Evolutionary conservation across 2,888 invertebrate species (phyloP).

Genomic region (Scelioninae gen. 1): DNA sequence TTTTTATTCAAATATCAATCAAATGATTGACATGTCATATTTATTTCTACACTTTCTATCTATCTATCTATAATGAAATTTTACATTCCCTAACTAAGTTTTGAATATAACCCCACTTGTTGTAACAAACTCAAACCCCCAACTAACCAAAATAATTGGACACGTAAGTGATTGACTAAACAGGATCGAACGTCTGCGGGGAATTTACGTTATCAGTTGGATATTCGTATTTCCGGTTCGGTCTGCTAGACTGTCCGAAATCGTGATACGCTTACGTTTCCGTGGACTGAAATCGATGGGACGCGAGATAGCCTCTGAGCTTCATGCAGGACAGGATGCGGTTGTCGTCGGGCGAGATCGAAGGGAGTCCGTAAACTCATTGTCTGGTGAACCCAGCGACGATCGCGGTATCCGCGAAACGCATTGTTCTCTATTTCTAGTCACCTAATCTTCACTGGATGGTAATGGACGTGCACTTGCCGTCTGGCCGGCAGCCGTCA

Average conservation of each 20-base stretch:
- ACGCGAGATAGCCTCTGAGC: slow-evolving; percentile 78
- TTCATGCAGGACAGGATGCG: slow-evolving; percentile 76
- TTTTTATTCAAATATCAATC: no score
- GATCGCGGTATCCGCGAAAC: slow-evolving; percentile 71
- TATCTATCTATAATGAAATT: no score
- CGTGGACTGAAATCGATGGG: slow-evolving; percentile 74
- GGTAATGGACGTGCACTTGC: slow-evolving; percentile 50
- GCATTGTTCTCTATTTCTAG: slow-evolving; percentile 71
- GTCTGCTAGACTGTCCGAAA: slow-evolving; percentile 62
- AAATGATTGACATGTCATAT: no score
- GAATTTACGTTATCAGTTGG: slow-evolving; percentile 60
- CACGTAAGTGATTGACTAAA: slow-evolving; percentile 35
- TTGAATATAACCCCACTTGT: no score
- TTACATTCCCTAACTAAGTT: no score
- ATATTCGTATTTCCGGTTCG: slow-evolving; percentile 67
- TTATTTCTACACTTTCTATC: no score
- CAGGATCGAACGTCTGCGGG: slow-evolving; percentile 38
- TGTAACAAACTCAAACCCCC: no score
- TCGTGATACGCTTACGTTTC: slow-evolving; percentile 68
- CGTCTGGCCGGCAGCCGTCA: slow-evolving; percentile 55
- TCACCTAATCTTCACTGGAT: slow-evolving; percentile 64
- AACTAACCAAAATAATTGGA: neutral
- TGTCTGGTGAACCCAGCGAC: slow-evolving; percentile 64
- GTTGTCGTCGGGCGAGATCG: slow-evolving; percentile 75
- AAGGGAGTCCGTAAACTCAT: slow-evolving; percentile 61